phyloP scores from a whole-genome alignment of 2,113 vertebrate genomes.

The Coregonus clupeaformis region DNA sequence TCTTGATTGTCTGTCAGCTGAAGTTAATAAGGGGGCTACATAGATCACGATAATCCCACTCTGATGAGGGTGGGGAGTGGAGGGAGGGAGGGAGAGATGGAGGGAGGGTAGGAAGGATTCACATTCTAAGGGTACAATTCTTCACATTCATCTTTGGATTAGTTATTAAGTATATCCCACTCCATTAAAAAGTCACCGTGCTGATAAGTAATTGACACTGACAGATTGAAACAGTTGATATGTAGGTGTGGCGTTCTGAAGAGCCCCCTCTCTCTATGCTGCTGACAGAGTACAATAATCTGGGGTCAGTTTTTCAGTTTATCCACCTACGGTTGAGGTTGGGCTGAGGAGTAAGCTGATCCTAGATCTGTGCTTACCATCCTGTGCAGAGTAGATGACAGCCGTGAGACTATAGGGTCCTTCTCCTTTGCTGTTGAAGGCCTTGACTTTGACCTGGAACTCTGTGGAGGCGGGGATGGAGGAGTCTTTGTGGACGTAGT shows the following conservation, averaged over 20 bases:
- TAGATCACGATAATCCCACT: constrained; percentile 50
- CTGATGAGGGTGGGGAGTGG: background rate
- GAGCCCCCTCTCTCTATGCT: constrained; percentile 13
- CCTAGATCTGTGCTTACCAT: constrained; percentile 75
- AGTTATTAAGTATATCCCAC: constrained; percentile 46
- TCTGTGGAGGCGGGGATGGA: constrained; percentile 80
- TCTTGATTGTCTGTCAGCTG: constrained; percentile 79
- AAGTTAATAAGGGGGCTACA: constrained; percentile 72
- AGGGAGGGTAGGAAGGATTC: constrained; percentile 34
- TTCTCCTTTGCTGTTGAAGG: constrained; percentile 90
- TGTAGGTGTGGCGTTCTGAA: constrained; percentile 8
- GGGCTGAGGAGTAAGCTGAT: background rate
- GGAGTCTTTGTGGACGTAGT: constrained; percentile 90
- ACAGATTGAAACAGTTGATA: constrained; percentile 44
- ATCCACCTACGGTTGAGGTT: background rate
- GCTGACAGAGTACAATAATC: background rate
- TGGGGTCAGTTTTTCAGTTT: constrained; percentile 18
- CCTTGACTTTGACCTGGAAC: constrained; percentile 95
- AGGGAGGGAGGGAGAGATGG: background rate
- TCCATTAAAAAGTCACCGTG: constrained; percentile 22
- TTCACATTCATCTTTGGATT: constrained; percentile 50
- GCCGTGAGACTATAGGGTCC: constrained; percentile 89
- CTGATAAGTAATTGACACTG: constrained; percentile 45
- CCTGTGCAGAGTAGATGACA: constrained; percentile 85
- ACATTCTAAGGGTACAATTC: constrained; percentile 65